Base-by-base conservation (phyloP, 1,140 invertebrate genomes). In the Drosophila saltans region DNA sequence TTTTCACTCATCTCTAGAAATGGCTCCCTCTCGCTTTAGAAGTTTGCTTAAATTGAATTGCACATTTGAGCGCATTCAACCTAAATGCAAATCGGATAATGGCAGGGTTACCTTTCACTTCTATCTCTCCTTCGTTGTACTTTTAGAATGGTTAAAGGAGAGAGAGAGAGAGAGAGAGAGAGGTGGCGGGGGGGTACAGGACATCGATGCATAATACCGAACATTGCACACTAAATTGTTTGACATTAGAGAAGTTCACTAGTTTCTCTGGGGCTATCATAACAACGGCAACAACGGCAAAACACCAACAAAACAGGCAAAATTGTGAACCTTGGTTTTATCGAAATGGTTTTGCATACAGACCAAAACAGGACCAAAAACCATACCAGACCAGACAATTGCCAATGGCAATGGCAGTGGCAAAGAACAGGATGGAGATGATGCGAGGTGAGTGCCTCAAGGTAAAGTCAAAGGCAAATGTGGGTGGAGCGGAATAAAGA, bases 71-170 rank as follows among this genome's bases (percentile, higher is more conserved):
- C 84, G 84, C 84, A 89, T 88, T 88, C 84, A 89, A 78, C 84
- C 84, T 84, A 81, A 88, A 88, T 89, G 80, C 74, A 88, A 88
- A 88, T 88, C 84, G 84, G 84, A 88, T 89, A 88, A 88, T 89
- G 70, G 74, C 45, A 52, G 73, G 84, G 74, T 75, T 84, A 88
- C 84, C 84, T 89, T 89, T 75, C 45, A 52, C 45, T 40, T 11
- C 45, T 21, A 36, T 9, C 45, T 10, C 8, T 26, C 11, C 3
- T 43, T 9, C 9, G 2, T 21, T n/a, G 0, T 26, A 52, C 45
- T 26, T 52, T 52, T 52, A 7, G 2, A 8, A 52, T 52, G 21
- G 21, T 48, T 48, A 30, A 0, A 30, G 45, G 21, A 8, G 45
- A 16, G 45, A 6, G 0, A n/a, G 11, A n/a, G 16, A n/a, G 16